Conservation (phyloP, 2,113 vertebrate genomes). For the Indri indri region DNA sequence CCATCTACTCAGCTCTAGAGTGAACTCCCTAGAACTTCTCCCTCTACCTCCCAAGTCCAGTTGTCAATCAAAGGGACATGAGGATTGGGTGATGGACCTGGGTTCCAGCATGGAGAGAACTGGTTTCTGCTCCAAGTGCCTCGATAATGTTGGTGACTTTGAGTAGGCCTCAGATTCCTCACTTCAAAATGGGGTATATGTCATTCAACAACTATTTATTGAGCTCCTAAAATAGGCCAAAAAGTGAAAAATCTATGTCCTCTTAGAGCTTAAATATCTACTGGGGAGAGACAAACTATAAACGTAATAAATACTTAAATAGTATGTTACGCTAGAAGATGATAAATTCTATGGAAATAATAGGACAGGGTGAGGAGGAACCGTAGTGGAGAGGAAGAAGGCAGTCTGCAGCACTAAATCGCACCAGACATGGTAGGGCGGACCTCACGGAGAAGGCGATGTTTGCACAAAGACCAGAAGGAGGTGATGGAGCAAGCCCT, state of each 20-base stretch:
- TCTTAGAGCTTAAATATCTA: not conserved
- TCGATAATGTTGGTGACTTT: not conserved
- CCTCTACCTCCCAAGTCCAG: not conserved
- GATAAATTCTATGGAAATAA: not conserved
- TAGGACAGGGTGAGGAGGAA: not conserved
- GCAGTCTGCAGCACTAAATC: not conserved
- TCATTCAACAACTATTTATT: not conserved
- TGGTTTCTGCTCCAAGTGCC: not conserved
- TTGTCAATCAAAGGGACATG: not conserved
- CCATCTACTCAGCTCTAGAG: not conserved
- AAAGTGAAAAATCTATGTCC: not conserved
- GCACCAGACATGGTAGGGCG: not conserved
- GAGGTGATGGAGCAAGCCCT: not conserved
- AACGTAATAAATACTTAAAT: not conserved
- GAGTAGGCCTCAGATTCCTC: not conserved
- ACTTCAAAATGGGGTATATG: not conserved
- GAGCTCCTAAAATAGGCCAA: not conserved
- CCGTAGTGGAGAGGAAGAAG: not conserved
- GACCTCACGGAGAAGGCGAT: not conserved
- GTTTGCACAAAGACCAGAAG: not conserved
- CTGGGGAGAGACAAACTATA: not conserved
- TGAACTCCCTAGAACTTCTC: not conserved
- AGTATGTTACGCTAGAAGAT: not conserved
- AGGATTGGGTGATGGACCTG: not conserved
- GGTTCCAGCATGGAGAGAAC: not conserved